Percentiles rank a stretch among this genome's conserved stretches.
phyloP scores from a whole-genome alignment of 2,888 invertebrate genomes.

The Prosapia bicincta region DNA sequence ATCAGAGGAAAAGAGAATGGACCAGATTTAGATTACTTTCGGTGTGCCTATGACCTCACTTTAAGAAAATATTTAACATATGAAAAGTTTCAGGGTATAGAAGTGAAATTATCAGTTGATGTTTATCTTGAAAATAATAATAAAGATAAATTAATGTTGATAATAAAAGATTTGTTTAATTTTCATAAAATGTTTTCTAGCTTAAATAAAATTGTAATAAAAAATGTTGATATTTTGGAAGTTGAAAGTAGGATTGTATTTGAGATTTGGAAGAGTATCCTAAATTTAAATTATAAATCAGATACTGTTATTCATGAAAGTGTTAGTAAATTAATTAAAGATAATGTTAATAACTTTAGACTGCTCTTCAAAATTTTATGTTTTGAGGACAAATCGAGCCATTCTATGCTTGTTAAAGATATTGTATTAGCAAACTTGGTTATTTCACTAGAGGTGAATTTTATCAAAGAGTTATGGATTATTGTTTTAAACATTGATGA shows the following conservation, averaged over 20 bases:
- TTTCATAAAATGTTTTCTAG: neutral
- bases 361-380: conserved; percentile 4
- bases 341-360: conserved; percentile 1
- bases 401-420: neutral
- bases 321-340: conserved; percentile 3
- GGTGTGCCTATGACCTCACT: conserved; percentile 49
- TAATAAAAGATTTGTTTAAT: neutral
- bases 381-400: neutral
- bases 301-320: neutral
- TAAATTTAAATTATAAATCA: neutral
- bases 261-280: conserved; percentile 13
- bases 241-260: conserved; percentile 8
- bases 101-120: conserved; percentile 48
- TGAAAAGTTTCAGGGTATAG: conserved; percentile 39
- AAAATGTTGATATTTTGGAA: conserved; percentile 5
- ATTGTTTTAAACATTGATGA: neutral
- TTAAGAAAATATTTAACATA: conserved; percentile 48
- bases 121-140: conserved; percentile 48
- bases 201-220: neutral
- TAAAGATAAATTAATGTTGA: conserved; percentile 45
- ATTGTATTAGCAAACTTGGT: neutral
- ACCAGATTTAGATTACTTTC: conserved; percentile 44
- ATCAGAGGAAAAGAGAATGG: conserved; percentile 40
- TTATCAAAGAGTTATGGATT: neutral
- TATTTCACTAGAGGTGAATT: neutral